A percentile compares a stretch with the other conserved stretches of the same genome.
Evolutionary conservation across 1,140 invertebrate species (phyloP).

Genomic region (Brachionus plicatilis): DNA sequence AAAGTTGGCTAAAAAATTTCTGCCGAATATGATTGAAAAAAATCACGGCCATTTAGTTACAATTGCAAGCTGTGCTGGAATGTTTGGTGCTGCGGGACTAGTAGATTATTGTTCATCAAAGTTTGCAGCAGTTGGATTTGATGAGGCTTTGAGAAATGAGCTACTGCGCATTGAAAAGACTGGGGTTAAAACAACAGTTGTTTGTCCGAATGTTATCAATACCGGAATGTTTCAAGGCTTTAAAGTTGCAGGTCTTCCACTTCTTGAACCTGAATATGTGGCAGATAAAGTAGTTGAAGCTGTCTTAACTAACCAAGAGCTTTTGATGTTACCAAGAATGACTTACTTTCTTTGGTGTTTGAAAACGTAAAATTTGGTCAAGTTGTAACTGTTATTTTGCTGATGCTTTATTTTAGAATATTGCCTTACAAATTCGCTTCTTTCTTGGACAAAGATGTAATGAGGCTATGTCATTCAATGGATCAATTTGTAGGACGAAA

Average conservation of each 20-base stretch:
- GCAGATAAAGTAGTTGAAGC: constrained; percentile 74
- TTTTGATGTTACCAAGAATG: constrained; percentile 71
- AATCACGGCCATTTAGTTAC: constrained; percentile 89
- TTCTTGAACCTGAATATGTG: constrained; percentile 76
- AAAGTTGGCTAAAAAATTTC: constrained; percentile 59
- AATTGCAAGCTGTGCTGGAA: constrained; percentile 83
- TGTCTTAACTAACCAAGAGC: constrained; percentile 71
- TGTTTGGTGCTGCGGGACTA: constrained; percentile 61
- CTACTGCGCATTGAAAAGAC: constrained; percentile 43
- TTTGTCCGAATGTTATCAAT: constrained; percentile 88
- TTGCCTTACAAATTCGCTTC: not conserved
- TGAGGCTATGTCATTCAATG: not conserved
- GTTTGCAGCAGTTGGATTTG: constrained; percentile 83
- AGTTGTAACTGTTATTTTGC: not conserved
- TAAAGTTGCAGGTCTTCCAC: constrained; percentile 60
- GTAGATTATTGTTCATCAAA: constrained; percentile 93
- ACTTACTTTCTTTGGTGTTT: constrained; percentile 62
- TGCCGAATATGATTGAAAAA: constrained; percentile 72
- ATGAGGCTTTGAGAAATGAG: constrained; percentile 62
- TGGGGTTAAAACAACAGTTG: constrained; percentile 78
- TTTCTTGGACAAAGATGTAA: not conserved
- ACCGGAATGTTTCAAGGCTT: constrained; percentile 87
- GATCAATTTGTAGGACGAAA: constrained; percentile 26
- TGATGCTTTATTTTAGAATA: not conserved
- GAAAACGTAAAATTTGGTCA: constrained; percentile 47